Conservation (phyloP, 2,113 vertebrate genomes). For the Geothlypis trichas region DNA sequence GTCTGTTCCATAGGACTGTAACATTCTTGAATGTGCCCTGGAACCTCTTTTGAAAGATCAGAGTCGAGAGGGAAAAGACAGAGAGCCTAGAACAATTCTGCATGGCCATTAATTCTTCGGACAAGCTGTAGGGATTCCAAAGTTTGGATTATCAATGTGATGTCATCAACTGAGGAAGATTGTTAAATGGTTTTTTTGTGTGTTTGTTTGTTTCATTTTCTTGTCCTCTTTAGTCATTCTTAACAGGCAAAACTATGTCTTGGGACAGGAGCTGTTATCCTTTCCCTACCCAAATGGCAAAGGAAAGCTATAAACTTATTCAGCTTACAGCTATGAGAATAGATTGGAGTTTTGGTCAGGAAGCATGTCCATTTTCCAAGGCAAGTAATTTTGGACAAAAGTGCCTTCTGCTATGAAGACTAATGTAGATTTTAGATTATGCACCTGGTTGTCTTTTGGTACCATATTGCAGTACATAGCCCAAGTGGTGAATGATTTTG, state of each 20-base stretch:
- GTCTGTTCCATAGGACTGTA: neutral
- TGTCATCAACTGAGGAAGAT: neutral
- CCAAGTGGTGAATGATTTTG: neutral
- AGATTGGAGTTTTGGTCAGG: neutral
- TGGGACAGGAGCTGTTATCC: neutral
- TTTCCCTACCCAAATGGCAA: neutral
- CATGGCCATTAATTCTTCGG: neutral
- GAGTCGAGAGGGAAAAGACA: neutral
- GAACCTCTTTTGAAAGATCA: neutral
- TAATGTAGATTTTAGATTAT: neutral
- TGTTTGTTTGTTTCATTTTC: neutral
- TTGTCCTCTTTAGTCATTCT: neutral
- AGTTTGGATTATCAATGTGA: neutral
- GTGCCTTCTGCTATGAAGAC: neutral
- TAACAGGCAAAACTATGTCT: conserved; percentile 1
- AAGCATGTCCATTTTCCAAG: neutral
- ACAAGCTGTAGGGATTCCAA: neutral
- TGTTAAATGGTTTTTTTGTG: neutral
- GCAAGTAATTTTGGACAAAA: neutral
- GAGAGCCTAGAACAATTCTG: neutral
- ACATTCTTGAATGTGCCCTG: neutral
- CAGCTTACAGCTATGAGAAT: neutral
- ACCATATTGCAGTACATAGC: neutral
- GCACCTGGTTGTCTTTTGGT: neutral
- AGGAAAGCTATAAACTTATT: neutral